Evolutionary conservation across 2,797 vertebrate genomes (phyloP).

Genomic region (Smutsia gigantea): DNA sequence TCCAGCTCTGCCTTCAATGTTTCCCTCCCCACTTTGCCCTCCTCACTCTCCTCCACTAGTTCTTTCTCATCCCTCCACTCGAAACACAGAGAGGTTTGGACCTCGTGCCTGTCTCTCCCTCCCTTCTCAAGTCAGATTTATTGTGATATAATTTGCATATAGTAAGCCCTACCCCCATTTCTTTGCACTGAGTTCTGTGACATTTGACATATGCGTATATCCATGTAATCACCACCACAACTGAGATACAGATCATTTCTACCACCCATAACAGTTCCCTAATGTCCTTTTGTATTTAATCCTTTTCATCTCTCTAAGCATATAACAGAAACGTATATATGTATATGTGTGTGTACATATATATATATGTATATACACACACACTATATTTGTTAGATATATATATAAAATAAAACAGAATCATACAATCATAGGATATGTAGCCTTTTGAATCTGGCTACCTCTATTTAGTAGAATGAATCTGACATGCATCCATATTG

Average conservation of each 20-base stretch:
- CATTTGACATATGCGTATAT: neutral
- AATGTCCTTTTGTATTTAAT: neutral
- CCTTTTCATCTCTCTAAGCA: neutral
- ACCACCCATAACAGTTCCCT: accelerated
- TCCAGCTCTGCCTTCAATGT: too few species aligned
- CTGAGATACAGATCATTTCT: neutral
- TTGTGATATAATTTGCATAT: neutral
- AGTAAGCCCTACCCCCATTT: neutral
- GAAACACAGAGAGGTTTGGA: neutral
- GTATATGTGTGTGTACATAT: too few species aligned
- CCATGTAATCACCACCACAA: too few species aligned
- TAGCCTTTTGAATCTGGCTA: accelerated
- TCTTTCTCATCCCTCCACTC: neutral
- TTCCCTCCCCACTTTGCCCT: neutral
- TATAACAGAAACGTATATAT: too few species aligned
- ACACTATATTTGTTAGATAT: too few species aligned
- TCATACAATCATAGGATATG: too few species aligned
- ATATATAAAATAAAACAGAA: neutral
- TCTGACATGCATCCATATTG: accelerated
- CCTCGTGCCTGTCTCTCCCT: neutral
- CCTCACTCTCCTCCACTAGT: too few species aligned
- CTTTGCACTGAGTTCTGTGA: neutral
- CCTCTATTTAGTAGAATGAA: neutral
- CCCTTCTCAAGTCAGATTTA: neutral
- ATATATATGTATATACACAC: too few species aligned